phyloP scores from a whole-genome alignment of 2,797 vertebrate genomes.

The Megaceryle alcyon region DNA sequence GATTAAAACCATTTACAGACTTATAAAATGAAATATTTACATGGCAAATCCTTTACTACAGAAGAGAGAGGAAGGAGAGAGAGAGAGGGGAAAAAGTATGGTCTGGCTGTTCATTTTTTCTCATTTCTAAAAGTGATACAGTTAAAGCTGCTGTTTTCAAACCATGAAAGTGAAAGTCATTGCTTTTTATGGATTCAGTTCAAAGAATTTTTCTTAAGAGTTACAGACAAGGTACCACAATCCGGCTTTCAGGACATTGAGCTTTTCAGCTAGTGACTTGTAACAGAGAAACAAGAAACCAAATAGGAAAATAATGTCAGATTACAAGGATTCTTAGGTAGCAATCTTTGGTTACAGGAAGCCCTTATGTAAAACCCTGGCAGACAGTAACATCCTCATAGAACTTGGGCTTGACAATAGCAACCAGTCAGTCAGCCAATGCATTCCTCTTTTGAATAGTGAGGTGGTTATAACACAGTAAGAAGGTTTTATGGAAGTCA shows the following conservation, averaged over 20 bases:
- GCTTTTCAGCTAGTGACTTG: neutral
- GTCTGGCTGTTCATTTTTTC: neutral
- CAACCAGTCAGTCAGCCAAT: neutral
- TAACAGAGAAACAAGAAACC: neutral
- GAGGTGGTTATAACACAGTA: neutral
- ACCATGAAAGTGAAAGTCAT: neutral
- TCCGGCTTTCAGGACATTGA: neutral
- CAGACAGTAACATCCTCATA: neutral
- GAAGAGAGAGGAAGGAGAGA: neutral
- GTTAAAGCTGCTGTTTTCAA: neutral
- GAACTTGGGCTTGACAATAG: neutral
- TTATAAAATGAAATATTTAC: neutral
- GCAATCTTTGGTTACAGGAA: neutral
- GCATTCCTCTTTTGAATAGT: neutral
- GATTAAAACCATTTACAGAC: neutral
- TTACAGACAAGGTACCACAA: neutral
- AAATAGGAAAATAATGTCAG: neutral
- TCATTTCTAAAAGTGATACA: neutral
- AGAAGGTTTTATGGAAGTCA: neutral
- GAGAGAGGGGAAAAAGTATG: rapidly evolving
- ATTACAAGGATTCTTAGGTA: neutral
- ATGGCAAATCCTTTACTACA: neutral
- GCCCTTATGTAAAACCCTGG: neutral
- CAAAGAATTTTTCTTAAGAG: neutral
- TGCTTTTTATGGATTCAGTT: neutral